phyloP scores from a whole-genome alignment of 2,797 vertebrate species.

The Varecia variegata region DNA sequence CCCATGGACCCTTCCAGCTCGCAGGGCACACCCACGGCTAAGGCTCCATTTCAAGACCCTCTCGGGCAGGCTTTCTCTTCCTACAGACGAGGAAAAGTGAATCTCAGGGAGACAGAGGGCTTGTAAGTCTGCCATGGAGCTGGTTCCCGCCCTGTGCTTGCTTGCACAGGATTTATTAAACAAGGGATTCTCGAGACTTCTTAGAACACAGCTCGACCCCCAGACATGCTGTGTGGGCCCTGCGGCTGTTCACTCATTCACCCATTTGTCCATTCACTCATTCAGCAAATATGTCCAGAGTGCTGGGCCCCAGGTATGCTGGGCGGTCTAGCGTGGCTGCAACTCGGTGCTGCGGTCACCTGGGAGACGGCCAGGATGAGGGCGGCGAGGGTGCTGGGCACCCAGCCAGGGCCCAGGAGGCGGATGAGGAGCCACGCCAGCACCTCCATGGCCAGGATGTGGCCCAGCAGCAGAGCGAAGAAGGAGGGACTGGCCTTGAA shows the following conservation, averaged over 20 bases:
- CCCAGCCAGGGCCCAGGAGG: constrained; percentile 74
- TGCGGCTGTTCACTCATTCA: background rate
- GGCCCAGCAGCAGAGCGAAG: constrained; percentile 68
- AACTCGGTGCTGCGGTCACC: constrained; percentile 37
- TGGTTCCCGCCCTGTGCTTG: background rate
- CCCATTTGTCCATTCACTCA: background rate
- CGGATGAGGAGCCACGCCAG: constrained; percentile 72
- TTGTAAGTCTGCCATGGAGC: background rate
- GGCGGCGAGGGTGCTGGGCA: constrained; percentile 59
- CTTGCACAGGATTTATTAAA: background rate
- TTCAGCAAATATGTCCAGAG: background rate
- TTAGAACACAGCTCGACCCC: background rate
- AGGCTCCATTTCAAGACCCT: background rate
- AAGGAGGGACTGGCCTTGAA: constrained; percentile 63
- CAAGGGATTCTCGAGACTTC: background rate
- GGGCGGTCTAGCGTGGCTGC: background rate
- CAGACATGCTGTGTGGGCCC: fast-evolving
- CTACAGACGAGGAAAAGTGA: background rate
- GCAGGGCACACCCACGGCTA: background rate
- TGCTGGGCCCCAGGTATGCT: background rate
- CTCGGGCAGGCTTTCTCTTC: background rate
- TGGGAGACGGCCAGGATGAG: constrained; percentile 70
- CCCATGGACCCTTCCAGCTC: background rate
- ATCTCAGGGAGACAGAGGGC: background rate
- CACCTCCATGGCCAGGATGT: constrained; percentile 75